phyloP scores from a whole-genome alignment of 1,140 invertebrate genomes.

The Drosophila prosaltans region DNA sequence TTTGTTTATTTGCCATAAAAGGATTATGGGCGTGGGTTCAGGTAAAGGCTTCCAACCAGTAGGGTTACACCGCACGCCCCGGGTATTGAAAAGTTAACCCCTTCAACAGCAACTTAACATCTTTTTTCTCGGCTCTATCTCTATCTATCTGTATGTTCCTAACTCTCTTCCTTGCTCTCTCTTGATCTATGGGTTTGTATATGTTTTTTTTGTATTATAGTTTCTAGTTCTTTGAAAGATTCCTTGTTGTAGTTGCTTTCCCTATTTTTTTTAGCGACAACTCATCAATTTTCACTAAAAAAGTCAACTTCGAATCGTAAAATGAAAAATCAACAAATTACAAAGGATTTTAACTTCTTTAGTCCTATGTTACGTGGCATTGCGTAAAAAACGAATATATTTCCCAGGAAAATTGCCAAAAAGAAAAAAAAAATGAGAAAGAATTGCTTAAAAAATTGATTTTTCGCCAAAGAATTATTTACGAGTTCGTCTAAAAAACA shows the following conservation, averaged over 20 bases:
- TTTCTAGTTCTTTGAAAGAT: conserved; percentile 42
- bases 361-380: conserved; percentile 55
- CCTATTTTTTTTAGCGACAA: conserved; percentile 28
- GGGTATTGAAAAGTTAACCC: conserved; percentile 53
- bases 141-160: background rate
- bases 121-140: background rate
- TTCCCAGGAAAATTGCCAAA: conserved; percentile 51
- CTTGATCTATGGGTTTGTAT: background rate
- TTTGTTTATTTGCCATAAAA: conserved; percentile 82
- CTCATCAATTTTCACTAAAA: conserved; percentile 64
- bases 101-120: conserved; percentile 29
- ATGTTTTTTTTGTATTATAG: conserved; percentile 2
- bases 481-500: conserved; percentile 71
- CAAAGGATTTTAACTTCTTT: conserved; percentile 10
- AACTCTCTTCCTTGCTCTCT: background rate
- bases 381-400: conserved; percentile 76
- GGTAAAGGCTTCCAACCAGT: conserved; percentile 52
- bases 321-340: conserved; percentile 36
- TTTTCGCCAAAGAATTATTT: conserved; percentile 53
- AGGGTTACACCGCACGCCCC: conserved; percentile 57
- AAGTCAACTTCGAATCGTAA: conserved; percentile 72
- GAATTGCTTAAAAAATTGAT: conserved; percentile 79
- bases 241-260: conserved; percentile 6
- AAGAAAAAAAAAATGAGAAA: conserved; percentile 33
- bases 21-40: conserved; percentile 76